A percentile compares a stretch with the other conserved stretches of the same genome.
Conservation (phyloP, 2,113 vertebrate species). For the Sander vitreus region DNA sequence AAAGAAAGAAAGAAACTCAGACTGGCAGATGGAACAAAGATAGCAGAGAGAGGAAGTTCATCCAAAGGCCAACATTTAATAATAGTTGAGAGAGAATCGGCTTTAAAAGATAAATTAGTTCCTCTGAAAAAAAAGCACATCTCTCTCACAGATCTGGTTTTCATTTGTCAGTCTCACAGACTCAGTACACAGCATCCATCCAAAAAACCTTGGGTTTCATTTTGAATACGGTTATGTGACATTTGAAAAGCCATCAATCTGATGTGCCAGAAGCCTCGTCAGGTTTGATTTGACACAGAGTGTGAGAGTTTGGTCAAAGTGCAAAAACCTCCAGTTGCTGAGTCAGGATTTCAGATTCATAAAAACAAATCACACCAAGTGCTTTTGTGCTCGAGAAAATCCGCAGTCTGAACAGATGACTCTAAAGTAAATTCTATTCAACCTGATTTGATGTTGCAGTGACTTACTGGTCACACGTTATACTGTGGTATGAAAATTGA, state of each 20-base stretch:
- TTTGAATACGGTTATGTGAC: background rate
- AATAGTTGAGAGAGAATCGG: conserved; percentile 36
- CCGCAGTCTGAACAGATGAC: background rate
- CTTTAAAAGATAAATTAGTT: conserved; percentile 28
- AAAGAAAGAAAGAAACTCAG: background rate
- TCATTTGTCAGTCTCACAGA: background rate
- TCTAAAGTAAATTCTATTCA: background rate
- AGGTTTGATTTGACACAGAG: background rate
- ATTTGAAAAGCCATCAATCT: background rate
- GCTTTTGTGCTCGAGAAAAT: background rate
- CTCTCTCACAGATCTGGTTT: background rate
- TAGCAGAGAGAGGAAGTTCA: conserved; percentile 38
- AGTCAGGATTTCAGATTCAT: background rate
- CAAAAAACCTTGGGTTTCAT: background rate
- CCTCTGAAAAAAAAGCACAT: background rate
- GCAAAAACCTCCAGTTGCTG: background rate
- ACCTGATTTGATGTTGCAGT: too few species aligned
- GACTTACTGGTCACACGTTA: too few species aligned
- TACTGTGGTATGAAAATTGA: too few species aligned
- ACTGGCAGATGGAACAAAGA: conserved; percentile 13
- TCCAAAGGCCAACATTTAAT: conserved; percentile 29
- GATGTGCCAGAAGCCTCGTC: background rate
- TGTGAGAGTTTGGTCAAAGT: background rate
- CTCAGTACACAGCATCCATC: background rate
- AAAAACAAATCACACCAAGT: too few species aligned